These are phyloP conservation scores for Agapornis canus DNA, from an alignment of 2,797 vertebrate species.

Conservation along the genomic window DNA sequence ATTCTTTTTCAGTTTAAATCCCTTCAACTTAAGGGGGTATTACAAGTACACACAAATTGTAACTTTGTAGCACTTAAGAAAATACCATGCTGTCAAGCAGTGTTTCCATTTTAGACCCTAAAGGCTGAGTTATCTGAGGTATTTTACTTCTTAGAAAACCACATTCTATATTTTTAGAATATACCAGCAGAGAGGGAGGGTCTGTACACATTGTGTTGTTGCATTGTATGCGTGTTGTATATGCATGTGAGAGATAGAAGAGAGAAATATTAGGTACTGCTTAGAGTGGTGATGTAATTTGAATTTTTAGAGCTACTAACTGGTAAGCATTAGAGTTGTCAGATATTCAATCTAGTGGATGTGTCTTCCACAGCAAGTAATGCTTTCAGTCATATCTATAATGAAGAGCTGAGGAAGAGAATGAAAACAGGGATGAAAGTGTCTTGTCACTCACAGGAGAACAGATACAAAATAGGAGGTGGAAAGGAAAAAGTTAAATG, in stretches of 20 bases:
- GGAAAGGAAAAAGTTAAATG: background rate
- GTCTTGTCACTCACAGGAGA: background rate
- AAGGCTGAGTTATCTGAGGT: background rate
- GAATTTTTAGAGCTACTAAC: background rate
- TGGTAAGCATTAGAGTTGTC: background rate
- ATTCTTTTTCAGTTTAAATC: background rate
- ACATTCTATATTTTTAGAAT: background rate
- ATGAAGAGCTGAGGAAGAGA: background rate
- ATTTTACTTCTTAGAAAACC: background rate
- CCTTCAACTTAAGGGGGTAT: background rate
- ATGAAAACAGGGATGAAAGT: background rate
- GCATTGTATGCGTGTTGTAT: background rate
- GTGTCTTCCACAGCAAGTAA: background rate
- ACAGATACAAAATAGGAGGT: background rate
- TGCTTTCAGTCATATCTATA: background rate
- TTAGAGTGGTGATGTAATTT: background rate
- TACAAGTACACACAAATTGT: background rate
- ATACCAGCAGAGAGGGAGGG: background rate
- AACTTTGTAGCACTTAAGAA: background rate
- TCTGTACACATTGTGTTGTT: background rate
- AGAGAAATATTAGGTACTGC: background rate
- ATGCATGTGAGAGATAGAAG: background rate
- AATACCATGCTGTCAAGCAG: background rate
- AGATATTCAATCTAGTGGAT: background rate
- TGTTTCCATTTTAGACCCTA: background rate